phyloP scores from a whole-genome alignment of 2,888 invertebrate species.

The Machimus atricapillus region DNA sequence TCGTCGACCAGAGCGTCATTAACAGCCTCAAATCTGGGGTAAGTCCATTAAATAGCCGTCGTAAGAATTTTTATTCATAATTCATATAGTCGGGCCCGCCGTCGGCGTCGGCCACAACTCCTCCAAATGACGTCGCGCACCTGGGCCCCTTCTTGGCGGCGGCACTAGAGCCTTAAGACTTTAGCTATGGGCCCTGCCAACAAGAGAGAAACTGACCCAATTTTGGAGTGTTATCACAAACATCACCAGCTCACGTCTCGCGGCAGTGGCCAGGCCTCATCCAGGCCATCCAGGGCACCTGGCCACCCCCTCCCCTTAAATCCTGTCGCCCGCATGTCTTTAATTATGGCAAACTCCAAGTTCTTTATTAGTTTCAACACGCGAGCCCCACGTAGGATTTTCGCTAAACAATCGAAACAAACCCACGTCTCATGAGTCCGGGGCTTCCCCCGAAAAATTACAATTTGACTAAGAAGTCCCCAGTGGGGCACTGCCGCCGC shows the following conservation, averaged over 20 bases:
- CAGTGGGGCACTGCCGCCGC: not conserved
- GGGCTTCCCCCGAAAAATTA: not conserved
- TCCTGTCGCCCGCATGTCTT: slow-evolving; percentile 35
- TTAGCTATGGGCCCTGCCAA: not conserved
- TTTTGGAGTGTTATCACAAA: slow-evolving; percentile 17
- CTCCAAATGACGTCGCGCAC: not conserved
- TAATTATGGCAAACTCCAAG: slow-evolving; percentile 43
- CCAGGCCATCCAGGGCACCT: not conserved
- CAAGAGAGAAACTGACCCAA: slow-evolving; percentile 12
- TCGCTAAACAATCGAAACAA: not conserved
- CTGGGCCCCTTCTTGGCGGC: not conserved
- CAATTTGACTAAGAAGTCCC: not conserved
- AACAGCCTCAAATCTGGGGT: slow-evolving; percentile 76
- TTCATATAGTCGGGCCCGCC: not conserved
- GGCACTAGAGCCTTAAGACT: not conserved
- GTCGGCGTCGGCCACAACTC: not conserved
- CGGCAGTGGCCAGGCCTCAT: not conserved
- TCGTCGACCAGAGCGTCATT: slow-evolving; percentile 69
- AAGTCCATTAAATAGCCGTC: slow-evolving; percentile 53
- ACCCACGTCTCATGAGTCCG: not conserved
- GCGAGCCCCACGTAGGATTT: slow-evolving; percentile 32
- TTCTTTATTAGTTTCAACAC: slow-evolving; percentile 43
- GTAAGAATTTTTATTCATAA: slow-evolving; percentile 3
- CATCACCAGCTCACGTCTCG: not conserved
- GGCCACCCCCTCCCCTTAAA: not conserved